Conservation (phyloP, 2,797 vertebrate species). For the Perdix hodgsoniae region DNA sequence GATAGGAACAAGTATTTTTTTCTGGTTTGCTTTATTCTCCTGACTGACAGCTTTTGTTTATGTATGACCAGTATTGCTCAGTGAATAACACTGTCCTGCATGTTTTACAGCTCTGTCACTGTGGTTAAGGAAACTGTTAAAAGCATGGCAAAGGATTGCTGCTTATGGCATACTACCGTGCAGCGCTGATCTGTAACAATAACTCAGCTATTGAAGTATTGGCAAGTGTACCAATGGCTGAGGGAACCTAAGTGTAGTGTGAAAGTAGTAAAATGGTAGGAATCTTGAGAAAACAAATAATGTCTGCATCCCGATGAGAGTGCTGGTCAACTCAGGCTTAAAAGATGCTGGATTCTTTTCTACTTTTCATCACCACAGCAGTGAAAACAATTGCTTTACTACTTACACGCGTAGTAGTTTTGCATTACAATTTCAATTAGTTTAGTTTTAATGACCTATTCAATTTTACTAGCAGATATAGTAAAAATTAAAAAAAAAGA, state of each 20-base stretch:
- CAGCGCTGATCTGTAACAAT: background rate
- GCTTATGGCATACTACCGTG: background rate
- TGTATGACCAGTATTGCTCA: too few species aligned
- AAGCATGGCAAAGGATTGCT: background rate
- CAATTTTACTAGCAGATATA: background rate
- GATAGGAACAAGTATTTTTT: too few species aligned
- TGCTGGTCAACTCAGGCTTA: background rate
- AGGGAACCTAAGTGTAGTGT: background rate
- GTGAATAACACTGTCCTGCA: too few species aligned
- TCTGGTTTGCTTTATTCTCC: background rate
- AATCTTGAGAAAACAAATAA: conserved; percentile 4
- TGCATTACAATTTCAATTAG: background rate
- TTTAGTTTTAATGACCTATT: background rate
- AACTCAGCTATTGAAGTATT: conserved; percentile 2
- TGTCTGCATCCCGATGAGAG: background rate
- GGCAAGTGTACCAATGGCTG: background rate
- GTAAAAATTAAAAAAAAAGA: background rate
- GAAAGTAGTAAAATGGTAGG: background rate
- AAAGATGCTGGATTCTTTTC: background rate
- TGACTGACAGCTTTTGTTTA: background rate
- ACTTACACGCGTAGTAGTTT: background rate
- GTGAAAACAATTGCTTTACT: background rate
- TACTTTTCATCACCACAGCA: background rate
- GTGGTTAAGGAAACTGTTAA: too few species aligned
- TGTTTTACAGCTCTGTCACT: too few species aligned